Conservation (phyloP, 1,140 invertebrate species). For the Drosophila asahinai region DNA sequence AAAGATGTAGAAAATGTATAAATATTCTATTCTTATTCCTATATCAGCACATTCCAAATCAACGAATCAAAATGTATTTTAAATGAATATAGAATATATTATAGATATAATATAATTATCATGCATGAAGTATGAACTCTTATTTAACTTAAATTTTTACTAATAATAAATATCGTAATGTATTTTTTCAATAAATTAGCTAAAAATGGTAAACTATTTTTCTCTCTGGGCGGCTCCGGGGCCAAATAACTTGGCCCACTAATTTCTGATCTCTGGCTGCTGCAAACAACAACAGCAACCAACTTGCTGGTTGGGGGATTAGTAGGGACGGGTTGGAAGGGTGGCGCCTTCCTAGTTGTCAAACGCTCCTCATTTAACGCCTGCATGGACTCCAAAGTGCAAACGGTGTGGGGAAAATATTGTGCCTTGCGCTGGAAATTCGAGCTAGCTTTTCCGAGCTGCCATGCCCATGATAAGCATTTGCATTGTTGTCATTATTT, state of each 20-base stretch:
- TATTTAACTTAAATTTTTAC: too few relatives aligned
- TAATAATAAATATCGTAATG: too few relatives aligned
- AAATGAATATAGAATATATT: too few relatives aligned
- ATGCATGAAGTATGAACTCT: too few relatives aligned
- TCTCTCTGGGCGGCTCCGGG: slow-evolving; percentile 6
- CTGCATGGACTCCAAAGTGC: slow-evolving; percentile 55
- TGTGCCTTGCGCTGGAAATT: slow-evolving; percentile 20
- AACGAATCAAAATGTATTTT: too few relatives aligned
- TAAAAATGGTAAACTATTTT: not conserved
- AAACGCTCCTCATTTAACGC: slow-evolving; percentile 79
- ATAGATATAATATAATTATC: too few relatives aligned
- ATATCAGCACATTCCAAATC: too few relatives aligned
- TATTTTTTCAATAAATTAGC: not conserved
- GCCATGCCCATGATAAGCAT: slow-evolving; percentile 44
- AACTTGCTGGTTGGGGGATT: not conserved
- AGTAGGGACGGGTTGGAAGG: not conserved
- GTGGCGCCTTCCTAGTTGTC: slow-evolving; percentile 42
- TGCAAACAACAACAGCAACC: slow-evolving; percentile 23
- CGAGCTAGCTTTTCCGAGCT: slow-evolving; percentile 30
- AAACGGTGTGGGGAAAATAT: slow-evolving; percentile 9
- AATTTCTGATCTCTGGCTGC: slow-evolving; percentile 72
- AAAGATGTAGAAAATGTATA: too few relatives aligned
- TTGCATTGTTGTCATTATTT: slow-evolving; percentile 45
- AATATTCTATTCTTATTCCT: too few relatives aligned
- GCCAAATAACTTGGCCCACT: slow-evolving; percentile 68